Base-by-base conservation (phyloP, 2,113 vertebrate species). In the Sula dactylatra region DNA sequence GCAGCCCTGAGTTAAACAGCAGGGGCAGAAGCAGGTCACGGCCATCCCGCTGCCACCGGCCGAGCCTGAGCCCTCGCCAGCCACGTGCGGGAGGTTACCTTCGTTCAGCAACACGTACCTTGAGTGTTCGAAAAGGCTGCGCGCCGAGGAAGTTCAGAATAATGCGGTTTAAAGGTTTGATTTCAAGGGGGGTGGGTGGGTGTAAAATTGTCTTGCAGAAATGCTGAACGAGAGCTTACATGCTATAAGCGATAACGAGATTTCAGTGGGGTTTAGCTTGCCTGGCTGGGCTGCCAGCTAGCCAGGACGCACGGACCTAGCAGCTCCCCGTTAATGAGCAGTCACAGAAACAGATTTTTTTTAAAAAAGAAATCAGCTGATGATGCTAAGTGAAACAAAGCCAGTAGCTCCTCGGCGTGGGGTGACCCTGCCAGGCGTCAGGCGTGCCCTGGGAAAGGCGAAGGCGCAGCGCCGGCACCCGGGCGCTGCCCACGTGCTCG, bases 371-470 rank as follows among this genome's bases (percentile, higher is more conserved):
- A n/a, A n/a, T n/a, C 24, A n/a, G 61, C 38, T 52, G 17, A 27
- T 15, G 55, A 71, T 24, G 25, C 17, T 4, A 27, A 61, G n/a
- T 29, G 55, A 9, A 24, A 69, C 45, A 29, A 13, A 22, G 10
- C 45, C 27, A 1, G 1, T 42, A 13, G 4, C 10, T 20, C 21
- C 6, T 2, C 2, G 7, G 36, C 2, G 3, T 13, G 45, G 45
- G 49, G 49, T 12, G 49, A 10, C 19, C 13, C 18, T 31, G 69
- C 49, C 26, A 2, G 14, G 65, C 29, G 8, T 44, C 44, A 44
- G 44, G 29, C 20, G 4, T 5, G 11, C 47, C 21, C 76, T 0
- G 3, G 29, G 76, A 40, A 77, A 9, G 45, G 59, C 22, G 11
- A 26, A 4, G 22, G 47, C 29, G 11, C 16, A 8, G 16, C 27